A percentile compares a stretch with the other conserved stretches of the same genome.
Conservation (phyloP, 2,113 vertebrate genomes). For the Coracopsis vasa region DNA sequence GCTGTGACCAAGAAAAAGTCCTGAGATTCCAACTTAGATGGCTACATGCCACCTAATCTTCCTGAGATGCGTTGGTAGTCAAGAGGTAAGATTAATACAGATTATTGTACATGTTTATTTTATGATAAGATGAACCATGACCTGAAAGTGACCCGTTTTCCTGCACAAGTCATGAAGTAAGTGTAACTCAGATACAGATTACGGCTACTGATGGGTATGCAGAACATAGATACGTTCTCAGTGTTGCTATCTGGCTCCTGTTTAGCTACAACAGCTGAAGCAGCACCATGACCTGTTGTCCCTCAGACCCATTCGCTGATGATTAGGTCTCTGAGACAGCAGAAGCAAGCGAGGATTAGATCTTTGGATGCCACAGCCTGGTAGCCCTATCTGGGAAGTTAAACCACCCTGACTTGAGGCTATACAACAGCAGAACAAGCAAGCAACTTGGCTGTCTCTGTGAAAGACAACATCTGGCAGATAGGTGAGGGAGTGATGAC, state of each 20-base stretch:
- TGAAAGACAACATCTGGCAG: not conserved
- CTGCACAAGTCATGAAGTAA: not conserved
- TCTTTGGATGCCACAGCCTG: not conserved
- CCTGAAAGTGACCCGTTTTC: not conserved
- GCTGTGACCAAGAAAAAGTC: not conserved
- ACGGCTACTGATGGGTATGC: not conserved
- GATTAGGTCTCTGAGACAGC: not conserved
- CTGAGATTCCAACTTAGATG: not conserved
- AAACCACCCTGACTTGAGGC: not conserved
- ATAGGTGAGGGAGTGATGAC: not conserved
- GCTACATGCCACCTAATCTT: not conserved
- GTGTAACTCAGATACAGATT: not conserved
- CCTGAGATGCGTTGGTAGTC: not conserved
- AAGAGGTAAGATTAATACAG: not conserved
- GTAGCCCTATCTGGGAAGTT: not conserved
- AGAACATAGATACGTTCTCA: rapidly evolving
- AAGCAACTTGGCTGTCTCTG: not conserved
- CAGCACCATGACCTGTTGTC: not conserved
- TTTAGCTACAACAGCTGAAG: not conserved
- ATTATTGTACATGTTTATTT: not conserved
- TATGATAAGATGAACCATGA: not conserved
- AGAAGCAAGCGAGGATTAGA: not conserved
- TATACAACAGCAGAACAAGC: not conserved
- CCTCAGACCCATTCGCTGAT: not conserved
- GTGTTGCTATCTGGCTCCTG: not conserved